Conservation (phyloP, 64 coral and sea anemone genomes). For the Actinia tenebrosa region DNA sequence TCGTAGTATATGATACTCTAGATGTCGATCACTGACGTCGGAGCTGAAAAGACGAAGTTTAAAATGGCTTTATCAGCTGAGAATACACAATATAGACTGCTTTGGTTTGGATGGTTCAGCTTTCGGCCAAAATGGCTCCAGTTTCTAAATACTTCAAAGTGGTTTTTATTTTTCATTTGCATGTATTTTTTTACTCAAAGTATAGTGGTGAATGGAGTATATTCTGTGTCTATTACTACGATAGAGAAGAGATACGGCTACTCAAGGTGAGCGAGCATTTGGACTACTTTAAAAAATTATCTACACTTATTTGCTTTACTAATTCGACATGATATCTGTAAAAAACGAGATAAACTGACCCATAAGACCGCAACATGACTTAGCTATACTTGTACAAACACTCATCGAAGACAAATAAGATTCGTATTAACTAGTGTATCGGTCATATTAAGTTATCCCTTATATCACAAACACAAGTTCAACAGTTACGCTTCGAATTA, state of each 20-base stretch:
- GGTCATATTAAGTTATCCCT: not conserved
- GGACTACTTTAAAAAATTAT: not conserved
- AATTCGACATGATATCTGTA: not conserved
- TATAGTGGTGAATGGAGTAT: constrained; percentile 41
- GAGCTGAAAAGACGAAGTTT: not conserved
- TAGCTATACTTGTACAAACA: not conserved
- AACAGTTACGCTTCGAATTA: not conserved
- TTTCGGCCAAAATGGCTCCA: constrained; percentile 51
- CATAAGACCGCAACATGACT: not conserved
- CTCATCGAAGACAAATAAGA: not conserved
- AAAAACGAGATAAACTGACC: not conserved
- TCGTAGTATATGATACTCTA: not conserved
- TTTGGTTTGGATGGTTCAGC: constrained; percentile 34
- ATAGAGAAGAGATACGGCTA: constrained; percentile 53
- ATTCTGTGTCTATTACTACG: constrained; percentile 43
- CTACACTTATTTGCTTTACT: not conserved
- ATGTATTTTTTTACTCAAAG: constrained; percentile 50
- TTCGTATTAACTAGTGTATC: not conserved
- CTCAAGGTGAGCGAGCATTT: constrained; percentile 36
- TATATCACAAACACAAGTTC: not conserved
- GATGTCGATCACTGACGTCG: not conserved
- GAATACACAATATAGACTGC: not conserved
- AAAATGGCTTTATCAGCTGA: not conserved
- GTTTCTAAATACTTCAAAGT: constrained; percentile 53
- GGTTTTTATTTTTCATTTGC: constrained; percentile 49